Evolutionary conservation across 2,888 invertebrate species (phyloP), one percentile per base, ranked within the genome.

Genomic region (Drosophila flavopinicola): DNA sequence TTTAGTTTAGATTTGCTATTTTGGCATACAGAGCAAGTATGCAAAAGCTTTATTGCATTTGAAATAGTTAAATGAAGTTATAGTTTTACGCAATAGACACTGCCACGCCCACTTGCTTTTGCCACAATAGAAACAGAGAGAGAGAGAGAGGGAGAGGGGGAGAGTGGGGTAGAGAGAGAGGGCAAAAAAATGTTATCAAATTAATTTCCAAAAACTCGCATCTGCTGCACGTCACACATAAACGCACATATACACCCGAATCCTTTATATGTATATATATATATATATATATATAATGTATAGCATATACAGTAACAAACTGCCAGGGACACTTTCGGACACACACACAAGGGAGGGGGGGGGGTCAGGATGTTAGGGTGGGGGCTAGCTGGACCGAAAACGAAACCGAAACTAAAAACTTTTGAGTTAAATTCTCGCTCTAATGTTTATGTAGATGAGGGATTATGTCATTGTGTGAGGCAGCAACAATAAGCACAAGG

Each of bases 371-470:
- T 23, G 27, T 17, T 11, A 29, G 6, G 32, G 57, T 51, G 30
- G 29, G 32, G 51, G 73, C 47, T n/a, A 45, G 66, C 64, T 85
- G 78, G 87, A 75, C 85, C 66, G 67, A 87, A 84, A 84, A 76
- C 80, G 88, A 86, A 86, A 84, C 71, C 77, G 77, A 85, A 87
- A 84, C 88, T 85, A 87, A 87, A 84, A 84, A 84, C 86, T 87
- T 83, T 83, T 85, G 88, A 87, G 88, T 87, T 84, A 85, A 87
- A 87, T 83, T 84, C 86, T 73, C 71, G 78, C 75, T 82, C 76
- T 86, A 84, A 85, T 84, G 86, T 87, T 88, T 84, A 88, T 85
- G 84, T 77, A 86, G 86, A 88, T 85, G 88, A 88, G 88, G 87
- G 88, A 87, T 88, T 88, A 87, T 87, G 85, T 86, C 87, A 85